These are phyloP conservation scores for Sander vitreus DNA, from an alignment of 2,113 vertebrate genomes.

Conservation along the genomic window DNA sequence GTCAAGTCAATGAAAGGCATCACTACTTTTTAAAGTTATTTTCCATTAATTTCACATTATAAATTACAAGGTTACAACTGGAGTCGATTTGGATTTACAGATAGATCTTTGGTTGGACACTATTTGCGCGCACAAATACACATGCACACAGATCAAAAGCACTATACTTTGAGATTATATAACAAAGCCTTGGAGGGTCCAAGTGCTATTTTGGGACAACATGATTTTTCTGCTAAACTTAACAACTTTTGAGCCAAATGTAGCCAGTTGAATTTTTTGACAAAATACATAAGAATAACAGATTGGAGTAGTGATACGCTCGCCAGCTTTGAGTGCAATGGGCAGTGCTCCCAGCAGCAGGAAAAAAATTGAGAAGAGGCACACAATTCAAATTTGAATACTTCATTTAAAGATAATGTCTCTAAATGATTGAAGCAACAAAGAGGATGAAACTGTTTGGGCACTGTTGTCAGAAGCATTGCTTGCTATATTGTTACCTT, in stretches of 20 bases:
- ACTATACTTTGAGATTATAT: constrained; percentile 27
- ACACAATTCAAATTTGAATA: constrained; percentile 42
- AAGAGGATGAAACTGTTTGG: constrained; percentile 15
- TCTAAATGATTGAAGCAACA: constrained; percentile 39
- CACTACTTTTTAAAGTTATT: neutral
- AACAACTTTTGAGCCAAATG: constrained; percentile 52
- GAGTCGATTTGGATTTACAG: neutral
- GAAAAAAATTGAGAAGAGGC: neutral
- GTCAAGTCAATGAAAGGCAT: neutral
- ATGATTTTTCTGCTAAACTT: constrained; percentile 55
- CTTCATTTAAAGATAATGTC: constrained; percentile 40
- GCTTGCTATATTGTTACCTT: neutral
- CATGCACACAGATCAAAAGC: constrained; percentile 23
- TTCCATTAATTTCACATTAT: neutral
- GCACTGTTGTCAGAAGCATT: constrained; percentile 7
- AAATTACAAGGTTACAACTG: neutral
- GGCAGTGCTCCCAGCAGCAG: constrained; percentile 41
- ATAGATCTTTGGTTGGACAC: neutral
- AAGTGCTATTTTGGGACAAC: constrained; percentile 52
- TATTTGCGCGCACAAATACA: neutral
- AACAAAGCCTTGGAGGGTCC: constrained; percentile 44
- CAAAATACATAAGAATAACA: constrained; percentile 48
- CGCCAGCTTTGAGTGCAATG: constrained; percentile 44
- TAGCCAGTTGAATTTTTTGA: constrained; percentile 17
- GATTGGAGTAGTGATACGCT: constrained; percentile 43